These are phyloP conservation scores for Drosophila lacicola DNA, from an alignment of 2,888 invertebrate genomes.

Conservation along the genomic window DNA sequence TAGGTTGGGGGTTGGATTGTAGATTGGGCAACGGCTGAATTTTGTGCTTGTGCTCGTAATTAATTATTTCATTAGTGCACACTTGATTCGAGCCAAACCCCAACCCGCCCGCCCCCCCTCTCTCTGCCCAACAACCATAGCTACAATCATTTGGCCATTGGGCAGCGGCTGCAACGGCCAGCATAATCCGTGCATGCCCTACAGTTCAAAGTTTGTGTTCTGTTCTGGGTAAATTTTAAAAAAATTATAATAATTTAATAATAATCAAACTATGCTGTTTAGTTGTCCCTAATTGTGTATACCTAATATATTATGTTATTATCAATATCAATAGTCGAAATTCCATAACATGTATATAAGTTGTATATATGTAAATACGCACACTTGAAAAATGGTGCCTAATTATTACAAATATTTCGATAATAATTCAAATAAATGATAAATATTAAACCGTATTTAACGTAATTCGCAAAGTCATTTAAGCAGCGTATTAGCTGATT, in stretches of 20 bases:
- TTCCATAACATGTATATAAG: too few relatives aligned
- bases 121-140: not conserved
- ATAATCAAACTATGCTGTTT: too few relatives aligned
- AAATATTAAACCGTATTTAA: not conserved
- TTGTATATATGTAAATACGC: not conserved
- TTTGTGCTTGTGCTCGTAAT: conserved; percentile 62
- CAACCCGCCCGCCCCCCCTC: too few relatives aligned
- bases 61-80: conserved; percentile 76
- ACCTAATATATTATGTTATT: too few relatives aligned
- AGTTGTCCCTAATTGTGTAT: too few relatives aligned
- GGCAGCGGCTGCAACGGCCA: not conserved
- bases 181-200: conserved; percentile 18
- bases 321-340: not conserved
- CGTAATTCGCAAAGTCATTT: not conserved
- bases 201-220: not conserved
- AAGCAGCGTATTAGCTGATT: not conserved
- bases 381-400: not conserved
- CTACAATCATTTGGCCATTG: conserved; percentile 5
- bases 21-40: conserved; percentile 22
- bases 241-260: too few relatives aligned
- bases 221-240: too few relatives aligned
- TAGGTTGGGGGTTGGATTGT: not conserved
- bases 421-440: too few relatives aligned
- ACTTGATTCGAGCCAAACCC: conserved; percentile 55
- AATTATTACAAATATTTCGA: too few relatives aligned